Evolutionary conservation across 2,113 vertebrate genomes (phyloP).

Genomic region (Oncorhynchus kisutch): DNA sequence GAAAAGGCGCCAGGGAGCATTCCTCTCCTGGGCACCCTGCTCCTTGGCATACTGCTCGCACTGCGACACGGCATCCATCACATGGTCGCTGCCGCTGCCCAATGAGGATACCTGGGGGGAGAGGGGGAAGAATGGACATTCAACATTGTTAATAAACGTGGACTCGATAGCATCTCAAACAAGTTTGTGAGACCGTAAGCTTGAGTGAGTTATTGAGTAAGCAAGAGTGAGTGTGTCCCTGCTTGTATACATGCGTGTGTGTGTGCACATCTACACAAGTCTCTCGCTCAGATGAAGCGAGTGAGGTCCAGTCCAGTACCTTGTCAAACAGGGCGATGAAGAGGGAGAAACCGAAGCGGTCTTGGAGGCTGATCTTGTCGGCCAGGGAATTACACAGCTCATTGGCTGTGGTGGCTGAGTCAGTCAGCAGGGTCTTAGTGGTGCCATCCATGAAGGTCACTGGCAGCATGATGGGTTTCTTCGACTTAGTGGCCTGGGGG

Average conservation of each 20-base stretch:
- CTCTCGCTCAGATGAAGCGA: too few relatives aligned
- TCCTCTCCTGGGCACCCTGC: conserved; percentile 95
- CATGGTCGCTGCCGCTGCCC: conserved; percentile 92
- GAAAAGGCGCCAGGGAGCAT: conserved; percentile 94
- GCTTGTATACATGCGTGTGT: not conserved
- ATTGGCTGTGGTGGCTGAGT: conserved; percentile 92
- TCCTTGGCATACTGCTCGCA: conserved; percentile 98
- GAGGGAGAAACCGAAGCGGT: conserved; percentile 94
- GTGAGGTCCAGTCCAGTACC: conserved; percentile 62
- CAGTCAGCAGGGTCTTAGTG: conserved; percentile 91
- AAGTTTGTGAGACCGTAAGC: not conserved
- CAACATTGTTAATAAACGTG: too few relatives aligned
- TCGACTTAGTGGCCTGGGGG: conserved; percentile 92
- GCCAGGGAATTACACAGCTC: conserved; percentile 91
- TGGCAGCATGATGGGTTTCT: conserved; percentile 95
- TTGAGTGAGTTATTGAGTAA: not conserved
- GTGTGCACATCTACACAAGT: too few relatives aligned
- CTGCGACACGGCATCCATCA: conserved; percentile 97
- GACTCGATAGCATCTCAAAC: too few relatives aligned
- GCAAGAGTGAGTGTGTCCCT: not conserved
- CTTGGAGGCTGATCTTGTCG: conserved; percentile 90
- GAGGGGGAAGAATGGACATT: too few relatives aligned
- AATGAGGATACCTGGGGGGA: conserved; percentile 87
- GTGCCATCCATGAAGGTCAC: conserved; percentile 98
- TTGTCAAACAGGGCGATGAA: conserved; percentile 99